Base-by-base conservation (phyloP, 1,140 invertebrate species). In the Agrilus planipennis region DNA sequence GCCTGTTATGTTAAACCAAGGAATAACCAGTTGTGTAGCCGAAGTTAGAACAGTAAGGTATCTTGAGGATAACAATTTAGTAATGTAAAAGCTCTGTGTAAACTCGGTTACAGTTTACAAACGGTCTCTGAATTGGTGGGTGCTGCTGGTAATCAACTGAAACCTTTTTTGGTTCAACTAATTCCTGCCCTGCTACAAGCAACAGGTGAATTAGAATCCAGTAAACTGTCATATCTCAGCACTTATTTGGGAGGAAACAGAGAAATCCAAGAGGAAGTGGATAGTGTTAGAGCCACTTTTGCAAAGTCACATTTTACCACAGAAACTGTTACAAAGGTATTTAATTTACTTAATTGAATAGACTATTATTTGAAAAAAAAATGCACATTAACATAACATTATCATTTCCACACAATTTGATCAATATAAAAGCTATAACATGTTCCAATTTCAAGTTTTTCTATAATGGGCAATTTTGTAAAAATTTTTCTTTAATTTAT, bases 231-330 rank as follows among this genome's bases (percentile, higher is more conserved):
- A 22, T 83, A 89, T 60, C 63, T 90, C 16, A 86, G 85, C 55
- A 79, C 80, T 0, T 71, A 76, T 41, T 68, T 83, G 22, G 74
- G 76, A 3, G 76, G 72, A 1, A 74, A 80, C 39, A 64, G 68
- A 19, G 69, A 75, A 34, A 66, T 72, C 1, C 72, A 82, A 50
- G 83, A 90, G 49, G 67, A 75, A 28, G 68, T 91, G 0, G 88
- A 91, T 58, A 77, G 71, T 49, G 70, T 80, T 20, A 67, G 87
- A 34, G 81, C 87, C 19, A 76, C 75, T 41, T 77, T 77, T 12
- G 84, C 84, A 0, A 84, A 83, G 53, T 77, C 75, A 18, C 85
- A 90, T 55, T 83, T 89, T 40, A 88, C 88, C 48, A 89, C 84
- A 46, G 85, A 91, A 55, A 89, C 87, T 2, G 77, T 93, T 16